phyloP scores from a whole-genome alignment of 2,797 vertebrate species.

The Sciurus carolinensis region DNA sequence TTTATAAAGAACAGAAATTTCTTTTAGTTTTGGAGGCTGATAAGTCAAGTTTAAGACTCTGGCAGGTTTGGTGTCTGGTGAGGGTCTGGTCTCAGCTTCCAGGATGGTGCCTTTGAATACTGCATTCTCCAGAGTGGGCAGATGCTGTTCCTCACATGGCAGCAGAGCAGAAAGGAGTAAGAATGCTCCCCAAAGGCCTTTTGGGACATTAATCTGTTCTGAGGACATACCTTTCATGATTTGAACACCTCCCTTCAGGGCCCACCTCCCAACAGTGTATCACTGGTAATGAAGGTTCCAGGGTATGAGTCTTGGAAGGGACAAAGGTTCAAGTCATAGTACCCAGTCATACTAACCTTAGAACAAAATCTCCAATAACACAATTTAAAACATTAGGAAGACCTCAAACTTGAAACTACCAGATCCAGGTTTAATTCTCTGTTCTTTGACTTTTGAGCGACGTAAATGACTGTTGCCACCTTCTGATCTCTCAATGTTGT shows the following conservation, averaged over 20 bases:
- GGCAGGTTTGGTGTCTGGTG: background rate
- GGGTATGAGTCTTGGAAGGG: background rate
- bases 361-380: background rate
- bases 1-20: background rate
- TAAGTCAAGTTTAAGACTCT: background rate
- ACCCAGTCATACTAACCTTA: background rate
- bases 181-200: background rate
- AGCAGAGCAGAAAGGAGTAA: background rate
- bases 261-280: background rate
- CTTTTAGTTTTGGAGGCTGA: background rate
- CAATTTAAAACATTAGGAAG: background rate
- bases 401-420: background rate
- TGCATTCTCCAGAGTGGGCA: background rate
- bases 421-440: constrained; percentile 21
- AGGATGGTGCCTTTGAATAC: background rate
- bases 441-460: background rate
- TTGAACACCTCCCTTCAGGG: background rate
- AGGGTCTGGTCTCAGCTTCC: background rate
- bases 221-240: background rate
- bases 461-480: background rate
- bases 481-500: background rate
- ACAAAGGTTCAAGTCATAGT: background rate
- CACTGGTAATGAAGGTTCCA: background rate
- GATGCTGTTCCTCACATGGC: background rate
- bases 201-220: background rate